These are phyloP conservation scores for Aphidius colemani DNA, from an alignment of 2,888 invertebrate genomes.

Conservation along the genomic window DNA sequence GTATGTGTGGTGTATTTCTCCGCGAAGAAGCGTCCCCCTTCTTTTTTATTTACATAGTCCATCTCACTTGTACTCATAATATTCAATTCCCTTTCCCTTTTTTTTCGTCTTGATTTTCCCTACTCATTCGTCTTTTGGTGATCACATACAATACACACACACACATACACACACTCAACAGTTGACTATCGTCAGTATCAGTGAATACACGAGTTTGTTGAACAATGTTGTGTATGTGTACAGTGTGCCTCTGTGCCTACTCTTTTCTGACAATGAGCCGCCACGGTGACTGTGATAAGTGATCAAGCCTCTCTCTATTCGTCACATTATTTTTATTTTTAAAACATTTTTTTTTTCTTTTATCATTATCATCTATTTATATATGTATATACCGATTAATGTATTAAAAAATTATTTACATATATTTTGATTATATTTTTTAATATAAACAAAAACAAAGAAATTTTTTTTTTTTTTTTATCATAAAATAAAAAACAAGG, in stretches of 20 bases:
- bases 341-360: constrained; percentile 26
- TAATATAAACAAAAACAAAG: neutral
- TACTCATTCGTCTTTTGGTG: neutral
- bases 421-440: no score
- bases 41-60: no score
- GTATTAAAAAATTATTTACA: no score
- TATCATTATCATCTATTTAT: no score
- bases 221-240: constrained; percentile 34
- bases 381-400: no score
- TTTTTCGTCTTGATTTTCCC: neutral
- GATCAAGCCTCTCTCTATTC: constrained; percentile 36
- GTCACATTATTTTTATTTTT: constrained; percentile 38
- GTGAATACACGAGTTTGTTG: neutral
- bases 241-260: constrained; percentile 33
- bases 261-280: constrained; percentile 56
- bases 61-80: no score
- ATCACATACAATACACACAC: neutral
- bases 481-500: neutral
- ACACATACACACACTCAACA: neutral
- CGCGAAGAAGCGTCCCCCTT: no score
- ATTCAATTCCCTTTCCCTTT: no score
- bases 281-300: constrained; percentile 56
- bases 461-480: no score
- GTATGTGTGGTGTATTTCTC: no score
- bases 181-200: neutral